A percentile compares a stretch with the other conserved stretches of the same genome.
phyloP scores from a whole-genome alignment of 35 echinoderm and acorn worm genomes.

The Hemicentrotus pulcherrimus region DNA sequence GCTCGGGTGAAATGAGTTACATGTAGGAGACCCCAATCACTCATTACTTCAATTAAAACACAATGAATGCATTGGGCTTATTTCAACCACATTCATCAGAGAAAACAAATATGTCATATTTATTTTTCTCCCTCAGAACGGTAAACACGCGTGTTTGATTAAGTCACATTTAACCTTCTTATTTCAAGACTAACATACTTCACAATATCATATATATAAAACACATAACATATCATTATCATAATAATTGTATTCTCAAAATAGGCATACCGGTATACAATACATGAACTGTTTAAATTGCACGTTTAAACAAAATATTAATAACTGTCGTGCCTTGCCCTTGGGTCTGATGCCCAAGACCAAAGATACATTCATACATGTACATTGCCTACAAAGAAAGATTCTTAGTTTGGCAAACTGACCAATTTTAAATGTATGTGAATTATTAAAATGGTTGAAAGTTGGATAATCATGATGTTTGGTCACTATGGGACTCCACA shows the following conservation, averaged over 20 bases:
- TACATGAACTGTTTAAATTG: too few species aligned
- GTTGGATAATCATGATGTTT: background rate
- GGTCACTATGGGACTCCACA: background rate
- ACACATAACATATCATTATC: too few species aligned
- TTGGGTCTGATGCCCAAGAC: background rate
- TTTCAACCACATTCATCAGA: background rate
- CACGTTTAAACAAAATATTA: too few species aligned
- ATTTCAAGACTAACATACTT: too few species aligned
- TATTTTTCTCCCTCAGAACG: background rate
- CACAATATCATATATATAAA: too few species aligned
- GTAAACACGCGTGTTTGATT: background rate
- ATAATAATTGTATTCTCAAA: too few species aligned
- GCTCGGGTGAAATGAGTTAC: background rate
- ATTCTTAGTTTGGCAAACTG: background rate
- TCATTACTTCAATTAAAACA: slow-evolving; percentile 6
- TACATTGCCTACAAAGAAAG: background rate
- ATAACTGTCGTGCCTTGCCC: background rate
- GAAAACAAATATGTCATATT: background rate
- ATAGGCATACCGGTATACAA: too few species aligned
- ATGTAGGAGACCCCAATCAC: background rate
- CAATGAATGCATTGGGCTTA: background rate
- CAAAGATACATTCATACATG: background rate
- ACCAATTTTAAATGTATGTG: too few species aligned
- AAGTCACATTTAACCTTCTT: too few species aligned
- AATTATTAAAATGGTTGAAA: too few species aligned